phyloP scores from a whole-genome alignment of 1,140 invertebrate genomes.

The Drosophila erecta region DNA sequence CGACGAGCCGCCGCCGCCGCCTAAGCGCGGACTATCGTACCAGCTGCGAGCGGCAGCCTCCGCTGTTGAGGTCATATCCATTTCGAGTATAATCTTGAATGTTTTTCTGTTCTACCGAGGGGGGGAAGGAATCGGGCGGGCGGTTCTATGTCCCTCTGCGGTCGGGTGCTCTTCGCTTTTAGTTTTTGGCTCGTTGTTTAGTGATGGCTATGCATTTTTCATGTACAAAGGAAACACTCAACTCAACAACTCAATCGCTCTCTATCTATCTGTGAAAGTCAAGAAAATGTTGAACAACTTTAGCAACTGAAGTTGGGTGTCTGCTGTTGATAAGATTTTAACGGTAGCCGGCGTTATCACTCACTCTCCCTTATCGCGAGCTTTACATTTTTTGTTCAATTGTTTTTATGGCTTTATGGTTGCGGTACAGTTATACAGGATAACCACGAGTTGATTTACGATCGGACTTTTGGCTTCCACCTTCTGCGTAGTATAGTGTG shows the following conservation, averaged over 20 bases:
- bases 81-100: constrained; percentile 85
- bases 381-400: constrained; percentile 57
- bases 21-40: constrained; percentile 84
- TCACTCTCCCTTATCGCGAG: constrained; percentile 46
- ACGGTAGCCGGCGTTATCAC: constrained; percentile 71
- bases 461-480: constrained; percentile 32
- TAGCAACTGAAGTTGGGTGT: constrained; percentile 58
- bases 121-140: constrained; percentile 32
- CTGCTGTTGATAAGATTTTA: constrained; percentile 68
- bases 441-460: constrained; percentile 46
- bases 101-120: constrained; percentile 64
- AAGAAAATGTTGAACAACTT: constrained; percentile 37
- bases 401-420: constrained; percentile 50
- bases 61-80: constrained; percentile 85
- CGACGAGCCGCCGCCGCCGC: constrained; percentile 60
- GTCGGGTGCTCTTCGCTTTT: not conserved
- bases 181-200: not conserved
- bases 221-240: not conserved
- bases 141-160: not conserved
- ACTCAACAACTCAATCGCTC: not conserved
- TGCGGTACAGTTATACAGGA: constrained; percentile 44
- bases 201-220: constrained; percentile 29
- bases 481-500: constrained; percentile 6
- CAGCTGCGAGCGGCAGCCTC: constrained; percentile 84
- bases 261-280: constrained; percentile 26